Percentiles rank a stretch among this genome's conserved stretches.
phyloP scores from a whole-genome alignment of 2,888 invertebrate genomes.

The Pheosia gnoma region DNA sequence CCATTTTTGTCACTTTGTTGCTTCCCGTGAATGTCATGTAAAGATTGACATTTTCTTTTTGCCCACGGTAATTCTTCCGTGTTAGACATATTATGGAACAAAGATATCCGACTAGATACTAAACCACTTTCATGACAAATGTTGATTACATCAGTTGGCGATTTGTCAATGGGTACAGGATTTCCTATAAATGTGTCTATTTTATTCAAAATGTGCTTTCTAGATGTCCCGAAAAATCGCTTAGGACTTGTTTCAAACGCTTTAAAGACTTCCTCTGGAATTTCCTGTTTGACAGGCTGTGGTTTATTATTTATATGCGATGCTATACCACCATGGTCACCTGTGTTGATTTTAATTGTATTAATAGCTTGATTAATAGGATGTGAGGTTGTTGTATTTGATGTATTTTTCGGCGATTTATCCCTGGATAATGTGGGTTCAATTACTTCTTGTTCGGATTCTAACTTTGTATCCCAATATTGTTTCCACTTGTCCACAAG shows the following conservation, averaged over 20 bases:
- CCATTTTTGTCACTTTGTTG: slow-evolving; percentile 39
- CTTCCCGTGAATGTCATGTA: slow-evolving; percentile 61
- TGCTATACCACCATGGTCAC: slow-evolving; percentile 5
- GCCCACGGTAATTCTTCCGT: slow-evolving; percentile 62
- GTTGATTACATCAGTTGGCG: slow-evolving; percentile 45
- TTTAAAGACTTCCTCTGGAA: slow-evolving; percentile 77
- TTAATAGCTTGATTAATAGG: slow-evolving; percentile 4
- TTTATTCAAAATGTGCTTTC: slow-evolving; percentile 76
- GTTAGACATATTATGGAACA: slow-evolving; percentile 73
- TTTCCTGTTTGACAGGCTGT: slow-evolving; percentile 64
- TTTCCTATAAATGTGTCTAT: slow-evolving; percentile 74
- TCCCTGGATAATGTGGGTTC: slow-evolving; percentile 31
- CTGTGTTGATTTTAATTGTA: slow-evolving; percentile 12
- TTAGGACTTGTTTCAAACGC: slow-evolving; percentile 81
- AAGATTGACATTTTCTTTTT: slow-evolving; percentile 60
- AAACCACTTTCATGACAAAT: slow-evolving; percentile 69
- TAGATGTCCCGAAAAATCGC: slow-evolving; percentile 77
- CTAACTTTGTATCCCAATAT: slow-evolving; percentile 74
- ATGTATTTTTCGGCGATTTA: slow-evolving; percentile 22
- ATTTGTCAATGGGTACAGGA: slow-evolving; percentile 50
- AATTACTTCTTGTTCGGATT: slow-evolving; percentile 49
- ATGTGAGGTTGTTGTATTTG: slow-evolving; percentile 6
- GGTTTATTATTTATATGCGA: background rate
- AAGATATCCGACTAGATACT: slow-evolving; percentile 77
- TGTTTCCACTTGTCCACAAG: slow-evolving; percentile 74